Evolutionary conservation across 2,797 vertebrate species (phyloP), one percentile per base, ranked within the genome.

Genomic region (Microchirus variegatus): DNA sequence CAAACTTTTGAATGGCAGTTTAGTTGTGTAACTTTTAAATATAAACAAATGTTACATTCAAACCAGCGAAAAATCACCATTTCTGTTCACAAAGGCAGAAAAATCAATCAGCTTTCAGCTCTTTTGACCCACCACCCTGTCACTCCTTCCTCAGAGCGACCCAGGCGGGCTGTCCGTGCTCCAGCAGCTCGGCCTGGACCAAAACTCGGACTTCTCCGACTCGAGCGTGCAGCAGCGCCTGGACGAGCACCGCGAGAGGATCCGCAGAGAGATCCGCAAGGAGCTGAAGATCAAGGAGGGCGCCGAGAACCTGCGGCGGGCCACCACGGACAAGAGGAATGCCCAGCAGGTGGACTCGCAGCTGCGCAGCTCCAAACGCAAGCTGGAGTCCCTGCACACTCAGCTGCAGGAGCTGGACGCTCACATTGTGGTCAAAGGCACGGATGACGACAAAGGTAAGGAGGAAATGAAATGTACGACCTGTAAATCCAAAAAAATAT

Each of bases 281-380:
- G 95, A 96, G 84, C 89, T 96, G 80, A 96, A 95, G 90, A 95
- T 96, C 80, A 96, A 97, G 85, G 96, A 96, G 81, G 96, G 95
- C 0, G 96, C 95, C 0, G 96, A 97, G 75, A 96, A 95, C 57
- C 90, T 97, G 64, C 92, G 95, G 2, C 81, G 94, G 40, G 95
- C 94, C 77, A 97, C 93, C 1, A 96, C 95, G 0, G 95, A 96
- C 81, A 95, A 95, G 75, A 93, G 91, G 58, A 95, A 94, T 70
- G 89, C 92, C 44, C 94, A 93, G 68, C 94, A 94, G 15, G 95
- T 96, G 86, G 94, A 96, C 63, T 90, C 90, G 26, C 91, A 96
- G 89, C 82, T 96, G 36, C 93, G 94, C 0, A 93, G 92, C 82
- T 96, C 94, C 22, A 89, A 91, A 0, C 92, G 93, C 41, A 93